Percentiles rank a stretch among this genome's conserved stretches.
These are phyloP conservation scores for Eupithecia subfuscata DNA, from an alignment of 2,888 invertebrate species.

Conservation along the genomic window DNA sequence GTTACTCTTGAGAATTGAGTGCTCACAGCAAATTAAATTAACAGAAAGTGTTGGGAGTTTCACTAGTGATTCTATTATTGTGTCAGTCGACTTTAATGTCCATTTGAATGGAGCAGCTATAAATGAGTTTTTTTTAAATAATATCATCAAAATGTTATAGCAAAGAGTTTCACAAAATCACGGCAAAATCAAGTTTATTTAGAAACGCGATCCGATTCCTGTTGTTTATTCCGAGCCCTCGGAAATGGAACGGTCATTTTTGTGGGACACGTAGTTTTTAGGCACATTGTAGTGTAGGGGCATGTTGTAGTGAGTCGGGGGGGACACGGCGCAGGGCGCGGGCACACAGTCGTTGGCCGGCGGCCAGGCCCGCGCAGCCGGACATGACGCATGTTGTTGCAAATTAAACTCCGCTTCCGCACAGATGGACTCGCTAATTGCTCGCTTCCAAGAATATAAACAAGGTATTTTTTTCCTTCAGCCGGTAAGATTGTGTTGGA, in stretches of 20 bases:
- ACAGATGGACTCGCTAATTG: conserved; percentile 13
- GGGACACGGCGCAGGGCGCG: neutral
- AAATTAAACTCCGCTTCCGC: conserved; percentile 15
- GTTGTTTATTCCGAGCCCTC: neutral
- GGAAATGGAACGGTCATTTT: conserved; percentile 4
- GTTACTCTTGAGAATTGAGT: neutral
- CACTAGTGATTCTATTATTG: neutral
- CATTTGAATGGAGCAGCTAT: neutral
- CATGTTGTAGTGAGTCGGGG: neutral
- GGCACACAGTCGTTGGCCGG: conserved; percentile 10
- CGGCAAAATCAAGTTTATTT: neutral
- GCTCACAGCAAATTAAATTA: neutral
- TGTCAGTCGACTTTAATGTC: neutral
- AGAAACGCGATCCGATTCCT: neutral
- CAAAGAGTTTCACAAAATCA: neutral
- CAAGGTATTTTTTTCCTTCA: neutral
- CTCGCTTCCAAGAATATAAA: neutral
- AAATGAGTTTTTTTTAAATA: neutral
- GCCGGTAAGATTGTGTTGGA: neutral
- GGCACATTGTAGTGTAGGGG: neutral
- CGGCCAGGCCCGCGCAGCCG: conserved; percentile 19
- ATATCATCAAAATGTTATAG: neutral
- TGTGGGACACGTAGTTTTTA: neutral
- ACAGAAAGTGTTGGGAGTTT: neutral
- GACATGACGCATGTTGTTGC: conserved; percentile 11